Conservation (phyloP, 2,888 invertebrate genomes). For the Eupithecia abbreviata region DNA sequence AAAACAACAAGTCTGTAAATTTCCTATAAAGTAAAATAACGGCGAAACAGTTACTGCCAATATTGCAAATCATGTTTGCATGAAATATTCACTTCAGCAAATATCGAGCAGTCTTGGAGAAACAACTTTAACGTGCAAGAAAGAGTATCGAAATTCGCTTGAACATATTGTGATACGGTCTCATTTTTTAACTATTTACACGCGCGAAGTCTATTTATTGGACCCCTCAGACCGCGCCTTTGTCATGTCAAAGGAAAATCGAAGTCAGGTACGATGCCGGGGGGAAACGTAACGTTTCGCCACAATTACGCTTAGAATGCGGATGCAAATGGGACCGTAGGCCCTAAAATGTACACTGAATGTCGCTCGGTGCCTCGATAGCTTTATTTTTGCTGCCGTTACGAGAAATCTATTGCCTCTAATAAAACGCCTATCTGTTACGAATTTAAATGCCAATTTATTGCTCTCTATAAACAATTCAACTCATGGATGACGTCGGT, state of each 20-base stretch:
- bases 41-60: constrained; percentile 56
- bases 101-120: constrained; percentile 44
- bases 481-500: constrained; percentile 53
- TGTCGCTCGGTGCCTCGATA: constrained; percentile 65
- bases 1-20: constrained; percentile 9
- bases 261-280: constrained; percentile 73
- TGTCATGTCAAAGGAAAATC: constrained; percentile 80
- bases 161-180: constrained; percentile 46
- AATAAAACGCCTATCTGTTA: constrained; percentile 78
- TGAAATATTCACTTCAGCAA: constrained; percentile 54
- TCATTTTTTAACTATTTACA: constrained; percentile 79
- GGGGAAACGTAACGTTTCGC: constrained; percentile 68
- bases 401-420: constrained; percentile 77
- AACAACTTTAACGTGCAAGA: constrained; percentile 55
- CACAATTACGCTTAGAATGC: constrained; percentile 79
- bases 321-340: constrained; percentile 79
- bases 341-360: constrained; percentile 74
- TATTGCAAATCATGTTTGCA: constrained; percentile 61
- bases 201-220: constrained; percentile 76
- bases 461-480: constrained; percentile 62
- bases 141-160: constrained; percentile 56
- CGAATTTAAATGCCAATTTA: constrained; percentile 73
- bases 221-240: constrained; percentile 80
- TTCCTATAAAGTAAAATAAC: constrained; percentile 39
- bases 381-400: constrained; percentile 78